These are phyloP conservation scores for Anguilla pacifica DNA, from an alignment of 2,797 vertebrate genomes.

Conservation along the genomic window DNA sequence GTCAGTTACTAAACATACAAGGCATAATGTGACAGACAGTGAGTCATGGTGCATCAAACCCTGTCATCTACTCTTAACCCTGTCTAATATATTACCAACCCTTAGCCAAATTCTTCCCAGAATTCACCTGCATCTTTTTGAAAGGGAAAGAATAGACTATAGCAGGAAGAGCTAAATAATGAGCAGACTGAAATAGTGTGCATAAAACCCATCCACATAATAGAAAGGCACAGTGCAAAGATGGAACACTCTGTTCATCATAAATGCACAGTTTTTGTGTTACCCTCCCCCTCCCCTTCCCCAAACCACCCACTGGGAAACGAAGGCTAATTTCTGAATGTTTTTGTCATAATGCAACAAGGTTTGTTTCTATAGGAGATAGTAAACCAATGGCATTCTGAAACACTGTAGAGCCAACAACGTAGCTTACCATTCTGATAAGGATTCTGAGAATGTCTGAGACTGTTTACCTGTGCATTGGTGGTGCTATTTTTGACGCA, in stretches of 20 bases:
- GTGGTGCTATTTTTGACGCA: background rate
- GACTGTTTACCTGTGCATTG: background rate
- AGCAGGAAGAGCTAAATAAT: background rate
- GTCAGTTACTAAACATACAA: background rate
- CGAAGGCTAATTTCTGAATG: constrained; percentile 6
- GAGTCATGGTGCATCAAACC: background rate
- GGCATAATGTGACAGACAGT: background rate
- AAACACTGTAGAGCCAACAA: background rate
- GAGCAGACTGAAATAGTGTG: background rate
- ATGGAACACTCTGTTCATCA: background rate
- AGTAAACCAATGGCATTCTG: background rate
- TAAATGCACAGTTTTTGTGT: background rate
- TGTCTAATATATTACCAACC: background rate
- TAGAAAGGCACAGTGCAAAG: background rate
- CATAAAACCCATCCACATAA: background rate
- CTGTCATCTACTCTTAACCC: background rate
- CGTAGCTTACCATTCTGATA: background rate
- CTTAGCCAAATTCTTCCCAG: background rate
- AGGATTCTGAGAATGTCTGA: background rate
- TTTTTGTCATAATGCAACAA: constrained; percentile 4
- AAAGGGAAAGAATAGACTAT: background rate
- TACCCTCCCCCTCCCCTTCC: too few species aligned
- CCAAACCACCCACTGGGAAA: background rate
- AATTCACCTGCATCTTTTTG: background rate
- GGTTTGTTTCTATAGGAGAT: background rate